Evolutionary conservation across 2,113 vertebrate species (phyloP).

Genomic region (Cynopterus brachyotis): DNA sequence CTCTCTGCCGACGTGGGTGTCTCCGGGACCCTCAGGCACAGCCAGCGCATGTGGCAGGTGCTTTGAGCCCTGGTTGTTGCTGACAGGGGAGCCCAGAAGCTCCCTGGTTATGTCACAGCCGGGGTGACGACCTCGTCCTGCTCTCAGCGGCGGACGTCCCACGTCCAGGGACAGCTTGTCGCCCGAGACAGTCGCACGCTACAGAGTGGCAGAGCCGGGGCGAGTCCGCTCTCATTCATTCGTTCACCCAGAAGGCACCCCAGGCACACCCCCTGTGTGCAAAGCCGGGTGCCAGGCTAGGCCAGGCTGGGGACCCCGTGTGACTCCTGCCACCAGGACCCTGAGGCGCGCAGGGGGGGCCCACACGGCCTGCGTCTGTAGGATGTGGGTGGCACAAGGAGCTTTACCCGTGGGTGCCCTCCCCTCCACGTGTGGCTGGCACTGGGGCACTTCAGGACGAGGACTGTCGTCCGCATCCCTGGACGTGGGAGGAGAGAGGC

Average conservation of each 20-base stretch:
- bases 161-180: fast-evolving
- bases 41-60: background rate
- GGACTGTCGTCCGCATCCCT: background rate
- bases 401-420: background rate
- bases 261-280: fast-evolving
- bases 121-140: fast-evolving
- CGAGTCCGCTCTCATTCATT: fast-evolving
- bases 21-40: background rate
- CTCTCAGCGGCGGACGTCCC: background rate
- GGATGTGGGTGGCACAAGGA: background rate
- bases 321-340: background rate
- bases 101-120: fast-evolving
- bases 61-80: background rate
- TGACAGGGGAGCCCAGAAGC: background rate
- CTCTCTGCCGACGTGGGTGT: fast-evolving
- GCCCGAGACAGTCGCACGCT: background rate
- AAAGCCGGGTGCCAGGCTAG: background rate
- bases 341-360: fast-evolving
- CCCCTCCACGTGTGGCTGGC: background rate
- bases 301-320: fast-evolving
- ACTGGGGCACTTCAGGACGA: background rate
- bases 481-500: background rate
- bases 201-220: background rate
- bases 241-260: background rate
- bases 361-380: background rate